These are phyloP conservation scores for Zapus hudsonius DNA, from an alignment of 2,113 vertebrate genomes.

Conservation along the genomic window DNA sequence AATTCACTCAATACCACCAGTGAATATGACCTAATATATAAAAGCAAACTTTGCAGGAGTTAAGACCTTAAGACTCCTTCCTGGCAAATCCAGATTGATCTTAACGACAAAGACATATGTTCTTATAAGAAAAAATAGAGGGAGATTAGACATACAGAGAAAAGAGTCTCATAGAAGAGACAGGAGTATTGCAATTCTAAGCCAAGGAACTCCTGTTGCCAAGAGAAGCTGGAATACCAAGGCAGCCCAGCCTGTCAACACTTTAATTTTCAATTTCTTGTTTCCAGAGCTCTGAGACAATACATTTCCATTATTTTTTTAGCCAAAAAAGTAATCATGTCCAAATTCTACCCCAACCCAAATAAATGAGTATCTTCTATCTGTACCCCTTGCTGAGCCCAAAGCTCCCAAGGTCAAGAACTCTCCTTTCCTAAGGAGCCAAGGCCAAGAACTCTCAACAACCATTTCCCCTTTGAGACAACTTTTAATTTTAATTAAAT, in stretches of 20 bases:
- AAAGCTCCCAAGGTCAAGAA: neutral
- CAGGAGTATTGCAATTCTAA: neutral
- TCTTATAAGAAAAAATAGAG: neutral
- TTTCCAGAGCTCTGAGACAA: neutral
- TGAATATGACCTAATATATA: neutral
- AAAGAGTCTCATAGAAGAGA: neutral
- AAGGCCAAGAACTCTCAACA: neutral
- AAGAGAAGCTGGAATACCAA: neutral
- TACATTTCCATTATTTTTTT: neutral
- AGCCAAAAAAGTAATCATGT: neutral
- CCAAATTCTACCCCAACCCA: neutral
- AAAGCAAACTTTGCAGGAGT: neutral
- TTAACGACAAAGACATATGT: neutral
- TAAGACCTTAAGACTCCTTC: neutral
- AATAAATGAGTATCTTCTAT: neutral
- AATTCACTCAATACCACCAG: neutral
- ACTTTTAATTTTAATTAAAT: neutral
- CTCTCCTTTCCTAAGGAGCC: neutral
- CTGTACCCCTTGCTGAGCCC: neutral
- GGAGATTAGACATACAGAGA: neutral
- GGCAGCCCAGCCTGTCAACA: fast-evolving
- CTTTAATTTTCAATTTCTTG: neutral
- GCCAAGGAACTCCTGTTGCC: neutral
- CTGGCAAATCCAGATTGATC: neutral
- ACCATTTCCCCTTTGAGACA: neutral